Conservation (phyloP, 2,797 vertebrate species). For the Sebastes hopkinsi region DNA sequence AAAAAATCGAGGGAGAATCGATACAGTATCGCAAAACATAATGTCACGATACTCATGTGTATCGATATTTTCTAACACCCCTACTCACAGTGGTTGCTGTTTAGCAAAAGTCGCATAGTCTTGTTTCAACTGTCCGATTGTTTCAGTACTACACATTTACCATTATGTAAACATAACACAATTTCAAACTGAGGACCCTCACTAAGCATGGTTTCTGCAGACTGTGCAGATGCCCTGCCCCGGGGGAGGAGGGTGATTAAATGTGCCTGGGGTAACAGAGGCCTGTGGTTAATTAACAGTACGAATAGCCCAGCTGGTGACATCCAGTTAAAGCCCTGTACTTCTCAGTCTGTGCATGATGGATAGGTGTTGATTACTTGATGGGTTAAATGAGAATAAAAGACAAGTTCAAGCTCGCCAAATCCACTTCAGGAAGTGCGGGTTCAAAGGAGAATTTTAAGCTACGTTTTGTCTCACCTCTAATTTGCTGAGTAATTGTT, state of each 20-base stretch:
- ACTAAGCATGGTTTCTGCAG: background rate
- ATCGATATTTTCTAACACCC: too few relatives aligned
- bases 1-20: too few relatives aligned
- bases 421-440: slow-evolving; percentile 15
- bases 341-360: background rate
- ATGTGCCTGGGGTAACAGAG: slow-evolving; percentile 2
- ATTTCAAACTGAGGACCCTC: background rate
- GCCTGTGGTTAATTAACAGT: slow-evolving; percentile 39
- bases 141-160: too few relatives aligned
- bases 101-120: too few relatives aligned
- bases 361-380: slow-evolving; percentile 45
- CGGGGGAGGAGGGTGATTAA: slow-evolving; percentile 21
- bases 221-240: background rate
- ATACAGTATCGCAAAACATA: too few relatives aligned
- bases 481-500: slow-evolving; percentile 79
- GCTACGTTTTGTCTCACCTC: slow-evolving; percentile 75
- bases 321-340: slow-evolving; percentile 12
- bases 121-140: too few relatives aligned
- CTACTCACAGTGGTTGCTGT: too few relatives aligned
- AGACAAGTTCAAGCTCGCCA: slow-evolving; percentile 31
- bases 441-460: slow-evolving; percentile 70
- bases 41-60: too few relatives aligned
- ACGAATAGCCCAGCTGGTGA: slow-evolving; percentile 31
- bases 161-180: too few relatives aligned
- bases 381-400: slow-evolving; percentile 7